Evolutionary conservation across 2,113 vertebrate genomes (phyloP), one percentile per base, ranked within the genome.

Genomic region (Cepphus grylle): DNA sequence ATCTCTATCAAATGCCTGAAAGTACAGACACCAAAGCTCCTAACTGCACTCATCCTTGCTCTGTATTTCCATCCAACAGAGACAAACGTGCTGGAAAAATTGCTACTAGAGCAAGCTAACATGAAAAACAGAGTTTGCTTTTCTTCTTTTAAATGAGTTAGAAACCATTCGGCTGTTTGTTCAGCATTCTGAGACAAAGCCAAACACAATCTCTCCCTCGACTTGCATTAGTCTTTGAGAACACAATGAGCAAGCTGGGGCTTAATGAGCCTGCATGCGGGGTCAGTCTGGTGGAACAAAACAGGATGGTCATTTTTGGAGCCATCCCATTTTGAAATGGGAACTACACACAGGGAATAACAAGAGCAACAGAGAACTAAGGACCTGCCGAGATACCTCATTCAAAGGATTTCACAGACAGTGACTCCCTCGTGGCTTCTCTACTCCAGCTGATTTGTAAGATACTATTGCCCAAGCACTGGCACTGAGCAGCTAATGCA

Each of bases 231-330:
- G 69, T 66, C 90, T 90, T 90, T 93, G 81, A 96, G 95, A 89
- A 78, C 2, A 15, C 56, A 73, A 74, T 89, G 97, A 96, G 53
- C 88, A 96, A 96, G 81, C 83, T 92, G 87, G 69, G 72, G 70
- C 30, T 96, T 96, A 94, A 95, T 49, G 55, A 96, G 38, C 65
- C 38, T 63, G 61, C 65, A 38, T 78, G 82, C 83, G 79, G 66
- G 86, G 91, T 96, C 95, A 93, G 81, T 73, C 90, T 88, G 82
- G 76, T 5, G 50, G 96, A 97, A 96, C 76, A 25, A 94, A 97
- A 92, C 70, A 94, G 82, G 65, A 91, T 58, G 62, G 86, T 52
- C 61, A 96, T 93, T 96, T 92, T 94, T 86, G 55, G 58, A 91
- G 82, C 74, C 70, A 95, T 93, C 81, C 79, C 34, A 81, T 78